Conservation (phyloP, 1,140 invertebrate genomes). For the Drosophila truncata region DNA sequence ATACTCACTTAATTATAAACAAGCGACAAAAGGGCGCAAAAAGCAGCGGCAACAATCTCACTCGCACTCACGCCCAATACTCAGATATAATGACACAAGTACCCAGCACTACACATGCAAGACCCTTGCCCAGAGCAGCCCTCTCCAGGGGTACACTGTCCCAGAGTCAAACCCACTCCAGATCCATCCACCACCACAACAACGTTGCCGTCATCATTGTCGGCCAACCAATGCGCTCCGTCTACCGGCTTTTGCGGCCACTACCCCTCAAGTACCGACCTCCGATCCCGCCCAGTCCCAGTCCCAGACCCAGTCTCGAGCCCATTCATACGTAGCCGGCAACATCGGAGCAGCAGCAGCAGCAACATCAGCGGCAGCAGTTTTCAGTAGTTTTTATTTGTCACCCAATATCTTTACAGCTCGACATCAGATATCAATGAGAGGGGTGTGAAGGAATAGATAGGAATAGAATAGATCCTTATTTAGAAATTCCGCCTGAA, state of each 20-base stretch:
- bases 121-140: constrained; percentile 54
- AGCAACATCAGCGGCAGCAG: constrained; percentile 65
- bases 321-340: constrained; percentile 73
- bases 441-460: constrained; percentile 2
- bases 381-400: constrained; percentile 85
- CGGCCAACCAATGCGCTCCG: constrained; percentile 72
- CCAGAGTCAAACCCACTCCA: constrained; percentile 8
- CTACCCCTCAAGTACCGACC: constrained; percentile 52
- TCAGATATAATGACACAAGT: constrained; percentile 69
- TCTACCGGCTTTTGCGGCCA: constrained; percentile 75
- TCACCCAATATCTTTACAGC: constrained; percentile 84
- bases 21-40: constrained; percentile 83
- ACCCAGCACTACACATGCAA: constrained; percentile 60
- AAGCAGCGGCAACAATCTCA: constrained; percentile 59
- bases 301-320: constrained; percentile 31
- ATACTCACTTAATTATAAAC: constrained; percentile 82
- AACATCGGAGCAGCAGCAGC: constrained; percentile 40
- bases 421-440: constrained; percentile 74
- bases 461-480: too few relatives aligned
- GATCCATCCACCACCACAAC: constrained; percentile 50
- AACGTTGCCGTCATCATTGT: constrained; percentile 48
- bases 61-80: constrained; percentile 39
- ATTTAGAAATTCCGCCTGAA: too few relatives aligned
- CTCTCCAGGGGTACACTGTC: constrained; percentile 9
- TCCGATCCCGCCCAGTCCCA: constrained; percentile 35